Base-by-base conservation (phyloP, 2,113 vertebrate genomes). In the Eptesicus fuscus region DNA sequence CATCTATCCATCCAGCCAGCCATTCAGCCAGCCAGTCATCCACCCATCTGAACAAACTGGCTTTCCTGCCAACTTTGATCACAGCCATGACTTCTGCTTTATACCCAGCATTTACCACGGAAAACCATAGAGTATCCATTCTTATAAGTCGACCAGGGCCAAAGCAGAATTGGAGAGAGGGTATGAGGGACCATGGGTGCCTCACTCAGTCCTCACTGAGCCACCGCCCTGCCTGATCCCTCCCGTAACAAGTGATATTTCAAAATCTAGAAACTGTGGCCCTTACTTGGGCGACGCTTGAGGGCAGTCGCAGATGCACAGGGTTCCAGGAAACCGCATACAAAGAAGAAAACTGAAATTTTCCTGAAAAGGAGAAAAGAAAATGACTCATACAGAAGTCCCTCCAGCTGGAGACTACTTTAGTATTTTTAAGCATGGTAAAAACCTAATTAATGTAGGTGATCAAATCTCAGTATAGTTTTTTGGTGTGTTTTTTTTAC, bases 281-380 rank as follows among this genome's bases (percentile, higher is more conserved):
- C 91, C 98, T 99, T 98, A 99, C 98, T 98, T 98, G 98, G 98
- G 77, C 97, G 98, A 42, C 98, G 98, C 94, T 98, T 98, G 88
- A 98, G 94, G 85, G 98, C 95, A 70, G 98, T 97, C 2, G 97
- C 98, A 83, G 98, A 98, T 97, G 97, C 92, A 97, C 98, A 95
- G 86, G 96, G 95, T 96, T 96, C 97, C 95, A 98, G 94, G 89
- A 98, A 97, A 97, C 97, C 95, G 95, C 95, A 98, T 17, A 95
- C 20, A 44, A 94, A 97, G 92, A 97, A 97, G 95, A 97, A 97
- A 97, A 96, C 88, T 91, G 97, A 96, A 96, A 98, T 96, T 96
- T 97, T 98, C 98, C 98, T 99, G 91, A 87, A 96, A 94, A 92
- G 95, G 71, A 98, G 95, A 97, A 20, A 92, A 83, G 7, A 84